phyloP scores from a whole-genome alignment of 2,113 vertebrate species.

The Xyliphius kryptos region DNA sequence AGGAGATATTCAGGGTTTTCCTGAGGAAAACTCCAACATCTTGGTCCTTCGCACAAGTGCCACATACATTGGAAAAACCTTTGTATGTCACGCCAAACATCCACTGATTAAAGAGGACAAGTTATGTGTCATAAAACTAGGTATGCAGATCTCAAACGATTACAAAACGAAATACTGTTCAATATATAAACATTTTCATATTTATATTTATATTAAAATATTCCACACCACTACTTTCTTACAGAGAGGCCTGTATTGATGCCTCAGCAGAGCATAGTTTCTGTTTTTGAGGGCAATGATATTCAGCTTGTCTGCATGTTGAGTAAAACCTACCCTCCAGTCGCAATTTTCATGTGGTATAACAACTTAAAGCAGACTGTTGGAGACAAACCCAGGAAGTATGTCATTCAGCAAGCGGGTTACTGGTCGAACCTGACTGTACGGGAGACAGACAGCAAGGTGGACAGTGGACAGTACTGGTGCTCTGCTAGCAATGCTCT shows the following conservation, averaged over 20 bases:
- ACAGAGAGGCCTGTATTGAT: constrained; percentile 72
- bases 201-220: no score
- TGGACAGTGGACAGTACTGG: constrained; percentile 71
- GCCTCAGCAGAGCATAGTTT: constrained; percentile 61
- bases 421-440: constrained; percentile 71
- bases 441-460: constrained; percentile 59
- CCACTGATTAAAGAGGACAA: constrained; percentile 57
- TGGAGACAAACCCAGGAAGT: constrained; percentile 55
- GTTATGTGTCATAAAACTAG: constrained; percentile 70
- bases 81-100: constrained; percentile 68
- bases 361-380: constrained; percentile 64
- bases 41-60: constrained; percentile 63
- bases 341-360: constrained; percentile 69
- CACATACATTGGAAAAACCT: constrained; percentile 60
- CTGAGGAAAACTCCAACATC: constrained; percentile 55
- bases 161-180: no score
- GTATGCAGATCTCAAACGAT: no score
- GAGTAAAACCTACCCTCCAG: constrained; percentile 47
- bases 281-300: constrained; percentile 71
- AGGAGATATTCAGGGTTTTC: constrained; percentile 50
- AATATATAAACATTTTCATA: no score
- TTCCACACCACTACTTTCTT: no score
- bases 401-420: constrained; percentile 59
- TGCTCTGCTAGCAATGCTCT: constrained; percentile 75
- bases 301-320: constrained; percentile 69